Conservation (phyloP, 1,140 invertebrate species). For the Anastrepha ludens region DNA sequence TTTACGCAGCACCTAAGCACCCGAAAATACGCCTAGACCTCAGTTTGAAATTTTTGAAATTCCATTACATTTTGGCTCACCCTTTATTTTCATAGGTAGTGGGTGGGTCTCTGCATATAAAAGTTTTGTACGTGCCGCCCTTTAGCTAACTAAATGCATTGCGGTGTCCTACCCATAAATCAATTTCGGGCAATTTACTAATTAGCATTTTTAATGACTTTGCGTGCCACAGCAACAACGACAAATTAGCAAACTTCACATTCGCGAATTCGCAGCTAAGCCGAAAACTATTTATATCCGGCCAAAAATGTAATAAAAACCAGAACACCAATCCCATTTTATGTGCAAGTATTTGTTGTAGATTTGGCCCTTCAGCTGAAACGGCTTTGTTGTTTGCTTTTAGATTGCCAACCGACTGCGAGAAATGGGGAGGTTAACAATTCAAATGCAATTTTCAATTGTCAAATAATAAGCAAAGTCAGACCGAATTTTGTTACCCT, state of each 20-base stretch:
- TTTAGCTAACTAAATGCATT: slow-evolving; percentile 1
- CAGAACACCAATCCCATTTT: background rate
- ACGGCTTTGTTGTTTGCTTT: no score
- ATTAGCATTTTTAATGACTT: slow-evolving; percentile 51
- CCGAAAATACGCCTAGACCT: no score
- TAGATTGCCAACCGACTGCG: no score
- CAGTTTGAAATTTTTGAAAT: no score
- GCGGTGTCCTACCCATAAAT: slow-evolving; percentile 15
- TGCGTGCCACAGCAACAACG: background rate
- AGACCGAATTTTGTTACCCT: no score
- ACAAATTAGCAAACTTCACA: background rate
- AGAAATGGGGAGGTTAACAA: no score
- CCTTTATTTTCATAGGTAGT: background rate
- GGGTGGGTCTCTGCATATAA: background rate
- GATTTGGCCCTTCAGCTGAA: no score
- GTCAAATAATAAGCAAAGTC: no score
- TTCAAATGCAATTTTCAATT: no score
- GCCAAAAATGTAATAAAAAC: slow-evolving; percentile 16
- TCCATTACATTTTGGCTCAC: background rate
- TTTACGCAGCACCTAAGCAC: no score
- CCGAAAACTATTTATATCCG: slow-evolving; percentile 25
- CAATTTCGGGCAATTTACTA: slow-evolving; percentile 45
- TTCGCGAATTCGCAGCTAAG: slow-evolving; percentile 41
- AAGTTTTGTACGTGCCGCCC: background rate
- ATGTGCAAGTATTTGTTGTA: no score